These are phyloP conservation scores for Phalacrocorax carbo DNA, from an alignment of 2,113 vertebrate genomes.

Conservation along the genomic window DNA sequence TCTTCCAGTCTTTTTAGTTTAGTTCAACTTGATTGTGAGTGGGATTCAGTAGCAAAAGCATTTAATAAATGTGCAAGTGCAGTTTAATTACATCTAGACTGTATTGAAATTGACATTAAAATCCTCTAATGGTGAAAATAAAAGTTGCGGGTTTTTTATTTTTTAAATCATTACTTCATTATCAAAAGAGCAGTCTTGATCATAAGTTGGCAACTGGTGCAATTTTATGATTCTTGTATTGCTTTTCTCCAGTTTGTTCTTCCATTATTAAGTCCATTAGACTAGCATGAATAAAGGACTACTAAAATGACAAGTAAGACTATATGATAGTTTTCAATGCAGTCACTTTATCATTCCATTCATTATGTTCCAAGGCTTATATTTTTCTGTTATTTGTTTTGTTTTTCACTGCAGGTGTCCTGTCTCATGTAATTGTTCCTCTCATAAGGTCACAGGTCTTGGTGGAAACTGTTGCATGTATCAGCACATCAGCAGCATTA, in stretches of 20 bases:
- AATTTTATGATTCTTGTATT: background rate
- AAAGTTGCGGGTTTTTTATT: fast-evolving
- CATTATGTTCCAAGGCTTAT: background rate
- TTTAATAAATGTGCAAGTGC: background rate
- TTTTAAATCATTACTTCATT: background rate
- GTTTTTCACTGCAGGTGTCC: background rate
- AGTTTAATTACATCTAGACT: background rate
- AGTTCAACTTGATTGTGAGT: background rate
- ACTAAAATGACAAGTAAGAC: background rate
- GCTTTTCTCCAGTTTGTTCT: background rate
- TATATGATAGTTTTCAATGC: background rate
- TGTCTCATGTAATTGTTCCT: background rate
- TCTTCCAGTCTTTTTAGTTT: background rate
- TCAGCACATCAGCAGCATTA: background rate
- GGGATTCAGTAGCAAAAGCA: background rate
- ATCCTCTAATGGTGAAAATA: background rate
- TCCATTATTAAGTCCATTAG: background rate
- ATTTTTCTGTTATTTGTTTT: background rate
- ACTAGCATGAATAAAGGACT: background rate
- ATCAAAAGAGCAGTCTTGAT: background rate
- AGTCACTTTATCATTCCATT: background rate
- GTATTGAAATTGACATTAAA: background rate
- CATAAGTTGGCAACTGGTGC: background rate
- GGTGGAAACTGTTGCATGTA: background rate
- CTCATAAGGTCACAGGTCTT: background rate